Base-by-base conservation (phyloP, 2,113 vertebrate species). In the Oplegnathus fasciatus region DNA sequence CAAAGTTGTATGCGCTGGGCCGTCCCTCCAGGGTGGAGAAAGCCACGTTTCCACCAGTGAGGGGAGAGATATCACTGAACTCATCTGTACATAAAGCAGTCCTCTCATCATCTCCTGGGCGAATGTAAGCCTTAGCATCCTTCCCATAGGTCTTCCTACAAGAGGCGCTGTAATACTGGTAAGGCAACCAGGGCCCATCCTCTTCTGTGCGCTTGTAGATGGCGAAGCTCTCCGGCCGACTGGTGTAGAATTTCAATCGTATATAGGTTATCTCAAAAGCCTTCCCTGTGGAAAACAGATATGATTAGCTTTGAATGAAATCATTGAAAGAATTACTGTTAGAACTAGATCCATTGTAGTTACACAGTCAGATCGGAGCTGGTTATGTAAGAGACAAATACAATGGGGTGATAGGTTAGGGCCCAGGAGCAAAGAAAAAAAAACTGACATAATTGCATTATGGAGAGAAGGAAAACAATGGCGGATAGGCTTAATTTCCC, bases 21-120 rank as follows among this genome's bases (percentile, higher is more conserved):
- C 98, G 95, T 66, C 98, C 98, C 91, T 99, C 98, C 24, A 99
- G 93, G 13, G 98, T 99, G 75, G 98, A 99, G 93, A 99, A 99
- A 57, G 98, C 98, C 86, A 99, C 98, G 0, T 97, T 99, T 84
- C 98, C 98, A 0, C 98, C 98, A 0, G 96, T 98, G 64, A 99
- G 94, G 0, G 98, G 98, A 15, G 98, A 99, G 94, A 99, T 99
- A 93, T 99, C 98, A 0, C 98, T 99, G 95, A 99, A 99, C 84
- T 99, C 98, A 0, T 97, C 97, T 0, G 97, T 98, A 92, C 98
- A 99, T 77, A 97, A 92, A 37, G 98, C 96, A 11, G 93, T 92
- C n/a, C 93, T 96, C 93, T 99, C 98, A 0, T 98, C 96, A 32
- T 97, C 95, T 0, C 98, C 97, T 0, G 96, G 96, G 1, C 78